Conservation (phyloP, 2,888 invertebrate species). For the Tenthredo scrophulariae region DNA sequence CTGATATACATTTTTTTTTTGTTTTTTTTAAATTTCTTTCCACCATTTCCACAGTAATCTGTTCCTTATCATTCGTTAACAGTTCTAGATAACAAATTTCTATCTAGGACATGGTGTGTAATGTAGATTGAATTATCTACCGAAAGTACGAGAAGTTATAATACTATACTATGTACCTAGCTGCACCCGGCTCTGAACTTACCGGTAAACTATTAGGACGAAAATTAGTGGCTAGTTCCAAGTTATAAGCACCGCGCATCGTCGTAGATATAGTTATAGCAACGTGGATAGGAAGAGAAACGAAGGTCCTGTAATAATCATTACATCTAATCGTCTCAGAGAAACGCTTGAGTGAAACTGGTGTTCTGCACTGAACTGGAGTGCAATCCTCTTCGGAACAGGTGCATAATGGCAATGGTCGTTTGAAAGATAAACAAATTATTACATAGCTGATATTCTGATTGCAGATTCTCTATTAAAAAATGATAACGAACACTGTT, state of each 20-base stretch:
- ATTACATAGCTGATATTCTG: not conserved
- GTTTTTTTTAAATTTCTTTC: too few relatives aligned
- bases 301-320: conserved; percentile 40
- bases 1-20: too few relatives aligned
- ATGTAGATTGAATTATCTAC: conserved; percentile 5
- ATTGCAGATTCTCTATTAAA: not conserved
- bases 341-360: conserved; percentile 31
- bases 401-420: conserved; percentile 2
- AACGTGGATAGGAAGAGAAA: conserved; percentile 33
- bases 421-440: not conserved
- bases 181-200: conserved; percentile 11
- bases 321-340: conserved; percentile 40
- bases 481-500: not conserved
- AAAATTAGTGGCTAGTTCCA: conserved; percentile 45
- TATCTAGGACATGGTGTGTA: not conserved
- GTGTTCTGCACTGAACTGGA: not conserved
- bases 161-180: not conserved
- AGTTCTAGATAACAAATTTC: not conserved
- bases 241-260: conserved; percentile 46
- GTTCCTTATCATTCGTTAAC: not conserved
- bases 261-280: not conserved
- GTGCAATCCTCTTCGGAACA: conserved; percentile 13
- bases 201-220: conserved; percentile 45
- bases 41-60: too few relatives aligned
- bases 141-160: conserved; percentile 1